Percentiles rank a stretch among this genome's conserved stretches.
Evolutionary conservation across 2,797 vertebrate species (phyloP).

Genomic region (Cirrhinus molitorella): DNA sequence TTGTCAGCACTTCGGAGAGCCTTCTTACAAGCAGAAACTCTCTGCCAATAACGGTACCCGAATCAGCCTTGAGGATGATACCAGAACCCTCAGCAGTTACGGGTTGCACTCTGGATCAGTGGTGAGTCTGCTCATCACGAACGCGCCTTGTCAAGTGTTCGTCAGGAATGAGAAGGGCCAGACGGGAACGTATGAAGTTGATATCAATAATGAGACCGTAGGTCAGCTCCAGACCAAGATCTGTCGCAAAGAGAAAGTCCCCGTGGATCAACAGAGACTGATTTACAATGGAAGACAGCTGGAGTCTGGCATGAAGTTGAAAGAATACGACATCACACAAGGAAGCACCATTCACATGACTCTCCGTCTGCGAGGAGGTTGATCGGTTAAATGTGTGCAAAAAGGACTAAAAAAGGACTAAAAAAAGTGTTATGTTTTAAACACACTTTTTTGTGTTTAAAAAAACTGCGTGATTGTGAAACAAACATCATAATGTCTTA

Average conservation of each 20-base stretch:
- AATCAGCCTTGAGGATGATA: constrained; percentile 61
- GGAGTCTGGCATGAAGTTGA: constrained; percentile 37
- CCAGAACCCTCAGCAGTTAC: constrained; percentile 53
- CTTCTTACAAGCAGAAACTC: constrained; percentile 53
- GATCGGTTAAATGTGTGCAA: constrained; percentile 24
- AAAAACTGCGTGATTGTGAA: no score
- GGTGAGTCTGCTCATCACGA: constrained; percentile 68
- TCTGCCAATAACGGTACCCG: constrained; percentile 56
- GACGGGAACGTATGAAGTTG: constrained; percentile 64
- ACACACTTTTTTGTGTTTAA: no score
- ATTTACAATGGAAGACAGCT: constrained; percentile 65
- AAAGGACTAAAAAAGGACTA: no score
- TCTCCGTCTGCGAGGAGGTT: constrained; percentile 76
- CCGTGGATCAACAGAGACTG: constrained; percentile 74
- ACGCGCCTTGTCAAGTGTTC: constrained; percentile 69
- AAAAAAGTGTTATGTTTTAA: no score
- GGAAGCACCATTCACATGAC: constrained; percentile 69
- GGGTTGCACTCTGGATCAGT: constrained; percentile 59
- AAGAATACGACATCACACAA: constrained; percentile 64
- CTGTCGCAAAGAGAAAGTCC: constrained; percentile 55
- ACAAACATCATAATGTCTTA: neutral
- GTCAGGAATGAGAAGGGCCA: constrained; percentile 67
- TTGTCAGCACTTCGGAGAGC: rapidly evolving
- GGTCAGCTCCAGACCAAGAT: constrained; percentile 66
- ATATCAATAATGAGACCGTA: constrained; percentile 61